These are phyloP conservation scores for Troides helena DNA, from an alignment of 2,888 invertebrate genomes.

Conservation along the genomic window DNA sequence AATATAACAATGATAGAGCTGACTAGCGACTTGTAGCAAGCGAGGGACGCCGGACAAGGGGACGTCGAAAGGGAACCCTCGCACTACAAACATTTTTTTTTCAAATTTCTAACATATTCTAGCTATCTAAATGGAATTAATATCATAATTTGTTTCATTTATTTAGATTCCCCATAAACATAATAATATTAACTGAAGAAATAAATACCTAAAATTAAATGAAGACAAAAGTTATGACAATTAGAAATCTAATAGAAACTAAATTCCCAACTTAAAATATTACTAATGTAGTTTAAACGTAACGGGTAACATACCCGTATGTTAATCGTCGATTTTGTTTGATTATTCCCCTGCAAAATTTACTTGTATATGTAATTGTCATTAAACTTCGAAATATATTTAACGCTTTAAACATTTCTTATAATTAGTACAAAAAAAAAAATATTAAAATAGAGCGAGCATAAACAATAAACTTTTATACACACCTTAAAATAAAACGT, in stretches of 20 bases:
- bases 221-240: not conserved
- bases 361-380: not conserved
- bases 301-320: conserved; percentile 19
- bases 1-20: conserved; percentile 45
- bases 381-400: not conserved
- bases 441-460: not conserved
- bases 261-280: not conserved
- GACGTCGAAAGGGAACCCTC: conserved; percentile 55
- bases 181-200: too few species aligned
- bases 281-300: conserved; percentile 18
- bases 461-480: conserved; percentile 12
- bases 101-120: conserved; percentile 55
- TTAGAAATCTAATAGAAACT: not conserved
- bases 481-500: conserved; percentile 26
- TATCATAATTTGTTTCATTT: not conserved
- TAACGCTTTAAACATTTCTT: not conserved
- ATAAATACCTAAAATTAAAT: not conserved
- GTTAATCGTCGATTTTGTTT: conserved; percentile 1
- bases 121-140: conserved; percentile 42
- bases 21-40: conserved; percentile 65
- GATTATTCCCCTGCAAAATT: conserved; percentile 2
- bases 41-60: conserved; percentile 67
- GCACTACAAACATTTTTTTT: conserved; percentile 52
- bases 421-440: not conserved
- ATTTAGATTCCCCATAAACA: not conserved